Conservation (phyloP, 2,113 vertebrate genomes). For the Orientallactaga bullata region DNA sequence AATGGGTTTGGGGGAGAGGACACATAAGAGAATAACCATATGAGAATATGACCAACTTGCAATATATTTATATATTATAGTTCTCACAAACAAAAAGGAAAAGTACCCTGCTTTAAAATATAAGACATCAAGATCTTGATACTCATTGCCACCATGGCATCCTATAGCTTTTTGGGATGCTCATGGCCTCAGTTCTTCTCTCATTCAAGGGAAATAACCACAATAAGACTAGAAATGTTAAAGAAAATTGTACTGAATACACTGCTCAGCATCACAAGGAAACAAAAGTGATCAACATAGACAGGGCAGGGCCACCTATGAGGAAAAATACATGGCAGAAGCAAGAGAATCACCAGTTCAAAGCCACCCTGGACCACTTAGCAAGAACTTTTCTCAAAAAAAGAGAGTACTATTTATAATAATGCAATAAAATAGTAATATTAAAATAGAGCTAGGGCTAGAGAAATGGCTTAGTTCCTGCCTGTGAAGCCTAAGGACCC, state of each 20-base stretch:
- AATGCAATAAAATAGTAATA: background rate
- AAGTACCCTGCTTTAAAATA: too few species aligned
- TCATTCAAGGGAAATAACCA: background rate
- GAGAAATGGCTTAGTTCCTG: too few species aligned
- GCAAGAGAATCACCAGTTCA: background rate
- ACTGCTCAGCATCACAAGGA: background rate
- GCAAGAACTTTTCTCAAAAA: background rate
- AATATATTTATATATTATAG: too few species aligned
- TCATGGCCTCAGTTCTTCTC: background rate
- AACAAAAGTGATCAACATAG: background rate
- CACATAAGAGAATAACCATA: too few species aligned
- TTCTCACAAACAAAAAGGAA: too few species aligned
- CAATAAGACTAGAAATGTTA: background rate
- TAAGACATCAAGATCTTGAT: background rate
- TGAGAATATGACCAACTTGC: too few species aligned
- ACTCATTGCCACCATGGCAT: background rate
- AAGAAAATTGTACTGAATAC: background rate
- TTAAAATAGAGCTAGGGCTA: background rate
- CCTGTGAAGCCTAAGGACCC: too few species aligned
- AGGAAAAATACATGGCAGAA: background rate
- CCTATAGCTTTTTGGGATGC: background rate
- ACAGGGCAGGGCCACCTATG: background rate
- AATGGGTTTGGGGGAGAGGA: too few species aligned
- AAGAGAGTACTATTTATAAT: background rate
- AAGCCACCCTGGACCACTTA: background rate